Conservation (phyloP, 2,888 invertebrate genomes). For the Mayetiola destructor region DNA sequence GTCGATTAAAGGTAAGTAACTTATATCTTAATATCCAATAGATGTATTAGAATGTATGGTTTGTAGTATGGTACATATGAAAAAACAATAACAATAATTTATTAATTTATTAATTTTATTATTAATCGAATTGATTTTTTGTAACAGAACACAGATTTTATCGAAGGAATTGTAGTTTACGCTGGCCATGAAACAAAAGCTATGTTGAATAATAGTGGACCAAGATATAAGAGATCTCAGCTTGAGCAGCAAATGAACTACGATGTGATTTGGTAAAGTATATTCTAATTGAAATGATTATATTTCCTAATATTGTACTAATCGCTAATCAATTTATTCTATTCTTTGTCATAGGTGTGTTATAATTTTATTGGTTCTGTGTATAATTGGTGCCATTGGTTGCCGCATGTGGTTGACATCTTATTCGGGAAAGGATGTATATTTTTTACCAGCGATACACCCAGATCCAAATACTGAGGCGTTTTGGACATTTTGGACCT, state of each 20-base stretch:
- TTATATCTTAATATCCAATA: too few species aligned
- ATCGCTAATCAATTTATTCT: background rate
- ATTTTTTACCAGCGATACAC: conserved; percentile 51
- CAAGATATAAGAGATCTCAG: conserved; percentile 81
- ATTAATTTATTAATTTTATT: background rate
- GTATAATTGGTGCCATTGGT: conserved; percentile 80
- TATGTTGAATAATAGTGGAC: conserved; percentile 93
- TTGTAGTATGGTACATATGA: too few species aligned
- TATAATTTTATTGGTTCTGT: conserved; percentile 73
- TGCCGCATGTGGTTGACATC: conserved; percentile 67
- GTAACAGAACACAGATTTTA: conserved; percentile 77
- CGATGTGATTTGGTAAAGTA: conserved; percentile 95
- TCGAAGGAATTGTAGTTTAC: conserved; percentile 94
- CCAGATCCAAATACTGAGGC: conserved; percentile 55
- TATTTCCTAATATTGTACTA: background rate
- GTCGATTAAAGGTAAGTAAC: conserved; percentile 50
- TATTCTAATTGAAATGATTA: too few species aligned
- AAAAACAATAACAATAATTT: background rate
- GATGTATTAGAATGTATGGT: too few species aligned
- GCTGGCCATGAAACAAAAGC: conserved; percentile 96
- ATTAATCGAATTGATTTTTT: background rate
- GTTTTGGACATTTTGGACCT: conserved; percentile 85
- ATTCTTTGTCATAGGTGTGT: conserved; percentile 48
- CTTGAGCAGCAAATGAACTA: conserved; percentile 89
- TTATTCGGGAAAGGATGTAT: conserved; percentile 39